Base-by-base conservation (phyloP, 2,797 vertebrate genomes). In the Lepilemur septentrionalis region DNA sequence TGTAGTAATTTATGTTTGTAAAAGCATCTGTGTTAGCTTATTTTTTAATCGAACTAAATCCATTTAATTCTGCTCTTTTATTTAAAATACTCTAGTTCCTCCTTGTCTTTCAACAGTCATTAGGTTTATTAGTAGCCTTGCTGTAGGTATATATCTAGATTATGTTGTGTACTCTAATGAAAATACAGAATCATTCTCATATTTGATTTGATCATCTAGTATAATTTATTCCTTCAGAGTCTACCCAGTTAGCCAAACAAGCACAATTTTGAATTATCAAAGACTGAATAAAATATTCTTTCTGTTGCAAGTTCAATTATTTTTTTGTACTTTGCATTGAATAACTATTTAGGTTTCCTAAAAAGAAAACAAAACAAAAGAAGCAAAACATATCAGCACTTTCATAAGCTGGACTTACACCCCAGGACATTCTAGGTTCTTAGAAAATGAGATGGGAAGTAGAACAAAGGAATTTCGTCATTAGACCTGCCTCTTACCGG, bases 271-370 rank as follows among this genome's bases (percentile, higher is more conserved):
- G 7, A 81, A 70, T 87, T 76, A 75, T 61, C 87, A 57, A 80
- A 30, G 17, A 59, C 50, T 57, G 12, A 91, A 46, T 76, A 93
- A 83, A 91, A 73, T 72, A 79, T 94, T 81, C 20, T 79, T 94
- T 83, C 50, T 75, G 23, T 61, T 91, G 13, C 23, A 32, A n/a
- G 59, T 61, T 38, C n/a, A 50, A 80, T 41, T 70, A 78, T 97
- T 98, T 94, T 95, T 91, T 94, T 94, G 85, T 73, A 81, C 91
- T 97, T 41, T 67, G 63, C 85, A 32, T 17, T 73, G 23, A 78
- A 41, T 4, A 83, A 63, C 82, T 96, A 93, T 4, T 1, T 78
- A 81, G 69, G 7, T 87, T 65, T 43, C 32, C 79, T 65, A 9
- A 65, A 65, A 65, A 65, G 25, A 18, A 65, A n/a, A 61, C 38